Base-by-base conservation (phyloP, 1,140 invertebrate species). In the Drosophila pachea region DNA sequence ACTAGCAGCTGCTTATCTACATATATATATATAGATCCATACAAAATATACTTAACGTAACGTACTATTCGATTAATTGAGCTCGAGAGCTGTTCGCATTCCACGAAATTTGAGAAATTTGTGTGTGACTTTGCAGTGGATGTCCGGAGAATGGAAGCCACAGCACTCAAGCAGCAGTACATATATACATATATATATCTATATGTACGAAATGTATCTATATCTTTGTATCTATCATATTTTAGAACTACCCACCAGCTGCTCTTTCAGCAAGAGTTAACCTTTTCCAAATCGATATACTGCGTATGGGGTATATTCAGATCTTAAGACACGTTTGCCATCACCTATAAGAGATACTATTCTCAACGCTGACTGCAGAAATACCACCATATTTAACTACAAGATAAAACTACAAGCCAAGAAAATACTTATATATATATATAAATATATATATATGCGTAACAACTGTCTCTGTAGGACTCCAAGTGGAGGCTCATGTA, bases 301-400 rank as follows among this genome's bases (percentile, higher is more conserved):
- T 43, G 12, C 42, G 60, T 45, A 49, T 40, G 43, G 31, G 62
- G 42, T 63, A 58, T 61, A 71, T 62, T 32, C 42, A 63, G 62
- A 59, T 69, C 53, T 69, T 56, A 58, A 49, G 66, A 78, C 55
- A 68, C 62, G 65, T 73, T 87, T 79, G 78, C 78, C 78, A 86
- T 83, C 74, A 87, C 74, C 74, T 79, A 74, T 52, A 75, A 82
- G 81, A 83, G 76, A 86, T 72, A 65, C 77, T 86, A 75, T 79
- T 87, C 84, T 81, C 75, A 87, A 88, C 86, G 86, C 86, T 88
- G 86, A 88, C 86, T 88, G 86, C 86, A 88, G 75, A 83, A 69
- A 81, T 88, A 88, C 86, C 86, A 88, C 86, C 86, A 88, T 82
- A 74, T 78, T 82, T 31, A 49, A 72, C 49, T 50, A 47, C 49